Evolutionary conservation across 2,113 vertebrate species (phyloP), one percentile per base, ranked within the genome.

Genomic region (Rhineura floridana): DNA sequence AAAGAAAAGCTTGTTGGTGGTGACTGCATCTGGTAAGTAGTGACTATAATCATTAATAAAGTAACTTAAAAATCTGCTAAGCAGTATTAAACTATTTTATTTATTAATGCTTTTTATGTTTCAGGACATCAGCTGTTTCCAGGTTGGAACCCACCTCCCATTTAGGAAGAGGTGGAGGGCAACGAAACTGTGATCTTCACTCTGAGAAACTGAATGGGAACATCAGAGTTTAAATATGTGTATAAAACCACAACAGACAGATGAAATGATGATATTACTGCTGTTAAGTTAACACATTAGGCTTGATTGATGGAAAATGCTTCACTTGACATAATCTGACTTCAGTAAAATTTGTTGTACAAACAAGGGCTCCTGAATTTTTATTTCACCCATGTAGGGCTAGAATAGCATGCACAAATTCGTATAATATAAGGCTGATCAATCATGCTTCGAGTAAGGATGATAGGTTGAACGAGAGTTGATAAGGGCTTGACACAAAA

Each of bases 1-100:
- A 88, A 84, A 67, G 69, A 82, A 77, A 83, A 88, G 44, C 70
- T 83, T 77, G 65, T 59, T 87, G 78, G 48, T 87, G 86, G 93
- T 90, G 90, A 87, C 84, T 85, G 42, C 87, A 86, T 87, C 85
- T 90, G 93, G 72, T 76, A 88, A 91, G 76, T 44, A 83, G 90
- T 87, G 42, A 86, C 86, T 76, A 83, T 82, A 59, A 0, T 70
- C 83, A 44, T 89, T 94, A 87, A 39, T 65, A 10, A 82, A 62
- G 46, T 84, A 83, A 88, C 81, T 44, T 81, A 73, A 44, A 28
- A 59, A 81, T n/a, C 36, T 59, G 19, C 42, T 73, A 81, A 81
- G 70, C 6, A 25, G 52, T 81, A 75, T 62, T 19, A 28, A 39
- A 30, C 79, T 81, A 23, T 81, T 19, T 62, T 87, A 81, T 73